Base-by-base conservation (phyloP, 2,888 invertebrate species). In the Clistopyga incitator region DNA sequence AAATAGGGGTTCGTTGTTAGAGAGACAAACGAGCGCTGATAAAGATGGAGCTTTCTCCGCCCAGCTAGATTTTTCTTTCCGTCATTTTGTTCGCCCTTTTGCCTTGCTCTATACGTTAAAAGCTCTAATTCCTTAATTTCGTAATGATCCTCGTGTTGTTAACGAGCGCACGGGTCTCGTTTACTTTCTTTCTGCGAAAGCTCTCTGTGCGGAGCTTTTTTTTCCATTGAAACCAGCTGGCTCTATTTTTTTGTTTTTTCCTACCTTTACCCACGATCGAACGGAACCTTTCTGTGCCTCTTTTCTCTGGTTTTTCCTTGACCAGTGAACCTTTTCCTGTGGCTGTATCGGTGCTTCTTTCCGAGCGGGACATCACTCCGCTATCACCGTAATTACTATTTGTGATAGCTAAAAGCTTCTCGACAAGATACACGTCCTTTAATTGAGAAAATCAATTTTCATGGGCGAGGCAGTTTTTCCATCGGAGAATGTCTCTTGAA, bases 111-210 rank as follows among this genome's bases (percentile, higher is more conserved):
- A 68, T 68, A 54, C 75, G 68, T 77, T 74, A 81, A 78, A 85
- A 82, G 75, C 83, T 78, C 74, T 81, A 86, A 86, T 87, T 88
- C 81, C 82, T 82, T 87, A 86, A 87, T 87, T 87, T 86, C 85
- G 81, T 87, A 88, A 88, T 81, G 87, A 87, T 86, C 83, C 80
- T 83, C 70, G 75, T 65, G 80, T 82, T 83, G 85, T 84, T 86
- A 86, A 87, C 86, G 85, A 85, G 82, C 74, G 45, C 52, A 65
- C 52, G 34, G 78, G 78, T 75, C 78, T 80, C 74, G 82, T 78
- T 81, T 78, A 79, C 78, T 75, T 76, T 61, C 29, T 29, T 20
- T 68, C 47, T 70, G 25, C 42, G 61, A 64, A 81, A 52, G 52
- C 74, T 64, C 56, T 76, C 42, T 68, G 74, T 79, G 76, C 45